phyloP scores from a whole-genome alignment of 2,888 invertebrate genomes.

The Dioctria linearis region DNA sequence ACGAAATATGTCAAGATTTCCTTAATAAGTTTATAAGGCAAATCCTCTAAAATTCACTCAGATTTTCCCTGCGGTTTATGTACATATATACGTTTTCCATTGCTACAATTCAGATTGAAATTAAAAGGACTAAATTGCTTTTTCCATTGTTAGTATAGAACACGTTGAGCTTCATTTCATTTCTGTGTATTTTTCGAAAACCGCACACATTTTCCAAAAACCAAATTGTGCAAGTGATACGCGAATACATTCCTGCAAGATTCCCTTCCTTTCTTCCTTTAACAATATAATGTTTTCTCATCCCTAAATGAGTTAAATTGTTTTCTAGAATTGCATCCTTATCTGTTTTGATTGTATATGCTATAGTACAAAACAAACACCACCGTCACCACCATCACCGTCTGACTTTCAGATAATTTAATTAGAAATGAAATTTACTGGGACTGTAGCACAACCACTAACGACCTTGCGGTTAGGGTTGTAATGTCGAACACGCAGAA shows the following conservation, averaged over 20 bases:
- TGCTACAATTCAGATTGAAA: too few relatives aligned
- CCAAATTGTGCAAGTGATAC: background rate
- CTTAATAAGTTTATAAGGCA: too few relatives aligned
- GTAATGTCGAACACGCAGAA: slow-evolving; percentile 31
- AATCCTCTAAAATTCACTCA: too few relatives aligned
- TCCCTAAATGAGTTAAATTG: slow-evolving; percentile 34
- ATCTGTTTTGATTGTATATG: background rate
- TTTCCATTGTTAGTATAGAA: too few relatives aligned
- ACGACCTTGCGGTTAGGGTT: slow-evolving; percentile 13
- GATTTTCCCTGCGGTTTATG: too few relatives aligned
- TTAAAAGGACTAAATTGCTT: too few relatives aligned
- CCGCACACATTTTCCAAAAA: background rate
- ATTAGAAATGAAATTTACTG: slow-evolving; percentile 38
- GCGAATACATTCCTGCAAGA: background rate
- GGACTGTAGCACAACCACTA: slow-evolving; percentile 34
- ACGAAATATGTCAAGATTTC: too few relatives aligned
- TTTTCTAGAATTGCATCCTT: slow-evolving; percentile 5
- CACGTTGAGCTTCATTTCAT: too few relatives aligned
- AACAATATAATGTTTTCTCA: background rate
- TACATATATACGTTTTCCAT: too few relatives aligned
- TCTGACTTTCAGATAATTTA: slow-evolving; percentile 26
- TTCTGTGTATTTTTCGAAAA: background rate
- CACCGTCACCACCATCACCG: background rate
- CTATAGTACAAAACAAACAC: background rate
- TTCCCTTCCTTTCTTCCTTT: background rate